Conservation (phyloP, 1,140 invertebrate genomes). For the Drosophila parvula region DNA sequence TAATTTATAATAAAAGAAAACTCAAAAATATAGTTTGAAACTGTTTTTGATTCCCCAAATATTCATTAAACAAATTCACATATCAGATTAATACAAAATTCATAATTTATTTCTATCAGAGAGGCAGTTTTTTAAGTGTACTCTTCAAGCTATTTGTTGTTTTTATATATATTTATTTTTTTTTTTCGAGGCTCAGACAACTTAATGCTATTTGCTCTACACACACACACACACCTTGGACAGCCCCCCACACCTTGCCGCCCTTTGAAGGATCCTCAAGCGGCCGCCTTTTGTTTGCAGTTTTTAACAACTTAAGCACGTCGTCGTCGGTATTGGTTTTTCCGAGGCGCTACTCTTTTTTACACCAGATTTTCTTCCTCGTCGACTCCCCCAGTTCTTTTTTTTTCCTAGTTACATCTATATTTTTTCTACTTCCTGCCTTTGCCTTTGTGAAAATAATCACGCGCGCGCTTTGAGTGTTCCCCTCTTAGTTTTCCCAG, state of each 20-base stretch:
- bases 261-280: slow-evolving; percentile 6
- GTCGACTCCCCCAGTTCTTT: slow-evolving; percentile 7
- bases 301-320: slow-evolving; percentile 82
- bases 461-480: slow-evolving; percentile 75
- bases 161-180: slow-evolving; percentile 36
- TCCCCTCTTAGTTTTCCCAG: slow-evolving; percentile 22
- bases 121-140: background rate
- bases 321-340: slow-evolving; percentile 81
- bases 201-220: slow-evolving; percentile 77
- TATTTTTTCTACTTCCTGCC: slow-evolving; percentile 70
- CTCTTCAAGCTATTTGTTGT: slow-evolving; percentile 31
- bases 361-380: slow-evolving; percentile 26
- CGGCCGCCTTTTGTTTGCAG: slow-evolving; percentile 69
- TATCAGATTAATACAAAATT: background rate
- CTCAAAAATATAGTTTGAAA: background rate
- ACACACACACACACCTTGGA: slow-evolving; percentile 34
- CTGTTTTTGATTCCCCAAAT: background rate
- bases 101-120: too few species aligned
- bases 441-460: slow-evolving; percentile 80
- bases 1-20: background rate
- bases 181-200: slow-evolving; percentile 74
- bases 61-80: background rate
- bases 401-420: slow-evolving; percentile 38
- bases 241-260: slow-evolving; percentile 9
- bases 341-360: slow-evolving; percentile 56